Evolutionary conservation across 2,113 vertebrate genomes (phyloP), one percentile per base, ranked within the genome.

Genomic region (Anarrhichthys ocellatus): DNA sequence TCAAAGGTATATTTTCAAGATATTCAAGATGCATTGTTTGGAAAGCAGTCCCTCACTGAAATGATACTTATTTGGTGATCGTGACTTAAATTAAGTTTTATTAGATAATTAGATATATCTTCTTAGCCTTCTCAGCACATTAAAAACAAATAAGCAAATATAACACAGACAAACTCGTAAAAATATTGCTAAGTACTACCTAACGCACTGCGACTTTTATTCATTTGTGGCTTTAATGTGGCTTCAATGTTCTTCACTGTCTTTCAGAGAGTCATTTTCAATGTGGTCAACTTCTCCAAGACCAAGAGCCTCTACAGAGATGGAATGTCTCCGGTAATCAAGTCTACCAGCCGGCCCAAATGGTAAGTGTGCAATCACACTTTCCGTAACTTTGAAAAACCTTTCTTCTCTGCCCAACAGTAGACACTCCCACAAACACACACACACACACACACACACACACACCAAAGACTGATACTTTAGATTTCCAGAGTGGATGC

Each of bases 271-370:
- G 96, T 99, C 29, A 99, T 99, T 93, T 99, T 99, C 94, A 99
- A 99, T 71, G 95, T 99, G 1, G 98, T 99, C 86, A 99, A 99
- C 96, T 99, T 99, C 94, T 99, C 98, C 85, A 99, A 99, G 95
- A 99, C 98, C 77, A 99, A 99, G 94, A 99, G 98, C 90, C 96
- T 99, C 76, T 99, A 99, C 50, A 95, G 98, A 95, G 98, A 99
- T 89, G 98, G 98, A 42, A 99, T 99, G 98, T 95, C 98, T 74
- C 98, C 98, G 11, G 96, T 99, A 88, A 97, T 99, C 87, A 99
- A 99, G 94, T 99, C 98, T 36, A 98, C 97, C 75, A 99, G 97
- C 92, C 93, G 97, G 80, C 96, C 97, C 17, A 99, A 98, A 95
- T 99, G 98, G 98, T 99, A 89, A 81, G 91, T 80, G 5, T 29